Evolutionary conservation across 2,888 invertebrate species (phyloP).

Genomic region (Baronia brevicornis): DNA sequence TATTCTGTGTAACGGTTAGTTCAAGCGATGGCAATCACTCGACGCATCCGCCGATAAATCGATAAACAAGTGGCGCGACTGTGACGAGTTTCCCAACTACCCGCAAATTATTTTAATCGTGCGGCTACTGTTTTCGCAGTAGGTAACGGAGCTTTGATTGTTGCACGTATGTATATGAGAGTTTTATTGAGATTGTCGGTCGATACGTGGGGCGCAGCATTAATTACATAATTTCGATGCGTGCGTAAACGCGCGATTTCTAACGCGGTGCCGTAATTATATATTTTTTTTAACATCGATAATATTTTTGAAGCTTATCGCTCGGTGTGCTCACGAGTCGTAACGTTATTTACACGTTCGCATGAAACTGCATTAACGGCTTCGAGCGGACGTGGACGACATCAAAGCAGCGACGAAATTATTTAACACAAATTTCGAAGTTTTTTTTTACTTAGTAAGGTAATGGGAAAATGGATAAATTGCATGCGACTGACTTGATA

Average conservation of each 20-base stretch:
- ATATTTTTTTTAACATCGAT: constrained; percentile 56
- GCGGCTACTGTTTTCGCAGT: constrained; percentile 51
- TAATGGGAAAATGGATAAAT: no score
- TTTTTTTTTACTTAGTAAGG: no score
- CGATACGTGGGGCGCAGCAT: constrained; percentile 52
- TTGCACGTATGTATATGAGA: constrained; percentile 46
- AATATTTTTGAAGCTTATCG: constrained; percentile 66
- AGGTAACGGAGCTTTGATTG: constrained; percentile 46
- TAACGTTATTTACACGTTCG: constrained; percentile 55
- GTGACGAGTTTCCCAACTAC: constrained; percentile 59
- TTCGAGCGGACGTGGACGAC: constrained; percentile 15
- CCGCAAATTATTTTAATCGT: constrained; percentile 52
- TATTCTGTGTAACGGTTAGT: constrained; percentile 56
- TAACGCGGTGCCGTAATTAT: constrained; percentile 61
- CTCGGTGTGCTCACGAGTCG: constrained; percentile 50
- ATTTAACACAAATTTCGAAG: constrained; percentile 2
- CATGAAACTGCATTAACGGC: constrained; percentile 37
- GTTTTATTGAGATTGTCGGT: constrained; percentile 55
- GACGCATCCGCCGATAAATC: constrained; percentile 68
- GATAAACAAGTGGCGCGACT: constrained; percentile 50
- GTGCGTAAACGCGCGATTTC: constrained; percentile 63
- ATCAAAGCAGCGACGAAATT: constrained; percentile 15
- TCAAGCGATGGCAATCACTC: constrained; percentile 55
- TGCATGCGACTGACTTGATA: no score
- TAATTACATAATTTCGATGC: constrained; percentile 72